Percentiles rank a stretch among this genome's conserved stretches.
Conservation (phyloP, 2,888 invertebrate genomes). For the Drosophila anomelani region DNA sequence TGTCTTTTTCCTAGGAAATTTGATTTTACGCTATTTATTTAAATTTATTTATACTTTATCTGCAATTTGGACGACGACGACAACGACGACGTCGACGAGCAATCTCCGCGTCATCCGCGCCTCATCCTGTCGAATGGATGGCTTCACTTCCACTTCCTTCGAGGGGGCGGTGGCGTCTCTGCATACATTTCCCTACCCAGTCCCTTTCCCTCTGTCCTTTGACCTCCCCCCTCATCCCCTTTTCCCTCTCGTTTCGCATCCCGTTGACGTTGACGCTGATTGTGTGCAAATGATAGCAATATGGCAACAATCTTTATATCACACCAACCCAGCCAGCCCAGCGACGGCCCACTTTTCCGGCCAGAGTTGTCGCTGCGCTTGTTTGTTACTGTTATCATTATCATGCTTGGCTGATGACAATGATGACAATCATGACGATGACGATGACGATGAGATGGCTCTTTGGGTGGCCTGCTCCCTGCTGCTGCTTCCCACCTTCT, state of each 20-base stretch:
- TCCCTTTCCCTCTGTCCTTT: conserved; percentile 7
- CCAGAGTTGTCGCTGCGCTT: conserved; percentile 40
- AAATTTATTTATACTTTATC: conserved; percentile 75
- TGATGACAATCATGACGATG: conserved; percentile 45
- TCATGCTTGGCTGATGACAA: conserved; percentile 61
- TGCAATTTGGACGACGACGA: conserved; percentile 52
- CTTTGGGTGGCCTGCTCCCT: conserved; percentile 3
- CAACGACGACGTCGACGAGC: conserved; percentile 19
- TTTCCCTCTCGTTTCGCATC: conserved; percentile 24
- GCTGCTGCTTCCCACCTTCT: conserved; percentile 17
- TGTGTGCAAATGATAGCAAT: conserved; percentile 81
- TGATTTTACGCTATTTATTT: conserved; percentile 71
- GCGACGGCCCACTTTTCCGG: conserved; percentile 22
- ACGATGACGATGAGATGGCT: conserved; percentile 32
- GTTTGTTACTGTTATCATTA: conserved; percentile 52
- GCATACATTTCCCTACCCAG: conserved; percentile 39
- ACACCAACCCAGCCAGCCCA: background rate
- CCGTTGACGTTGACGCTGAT: conserved; percentile 62
- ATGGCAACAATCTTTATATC: conserved; percentile 78
- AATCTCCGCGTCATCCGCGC: conserved; percentile 45
- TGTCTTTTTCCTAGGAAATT: conserved; percentile 51
- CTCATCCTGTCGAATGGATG: conserved; percentile 27
- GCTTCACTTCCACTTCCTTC: conserved; percentile 10
- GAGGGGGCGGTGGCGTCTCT: conserved; percentile 1
- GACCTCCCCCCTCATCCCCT: conserved; percentile 1